Evolutionary conservation across 2,888 invertebrate genomes (phyloP).

Genomic region (Hypena proboscidalis): DNA sequence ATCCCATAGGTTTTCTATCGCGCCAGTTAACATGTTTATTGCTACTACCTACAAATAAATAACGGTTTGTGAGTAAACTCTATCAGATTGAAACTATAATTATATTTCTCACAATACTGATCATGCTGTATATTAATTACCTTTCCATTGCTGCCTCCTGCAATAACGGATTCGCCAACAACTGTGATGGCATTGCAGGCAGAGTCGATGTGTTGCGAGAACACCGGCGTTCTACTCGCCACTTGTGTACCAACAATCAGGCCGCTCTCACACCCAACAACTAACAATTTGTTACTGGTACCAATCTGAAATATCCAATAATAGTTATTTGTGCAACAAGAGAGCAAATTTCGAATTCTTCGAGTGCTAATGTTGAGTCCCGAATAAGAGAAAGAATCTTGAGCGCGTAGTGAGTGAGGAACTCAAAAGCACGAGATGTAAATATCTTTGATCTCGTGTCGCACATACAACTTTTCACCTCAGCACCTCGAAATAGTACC

Average conservation of each 20-base stretch:
- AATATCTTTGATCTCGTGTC: too few relatives aligned
- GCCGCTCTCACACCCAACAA: constrained; percentile 87
- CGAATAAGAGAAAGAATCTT: too few relatives aligned
- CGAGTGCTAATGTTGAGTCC: too few relatives aligned
- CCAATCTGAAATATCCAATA: constrained; percentile 74
- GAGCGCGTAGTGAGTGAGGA: too few relatives aligned
- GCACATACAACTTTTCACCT: too few relatives aligned
- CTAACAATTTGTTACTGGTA: constrained; percentile 86
- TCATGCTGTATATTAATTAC: constrained; percentile 58
- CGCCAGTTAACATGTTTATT: constrained; percentile 61
- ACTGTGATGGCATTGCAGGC: constrained; percentile 85
- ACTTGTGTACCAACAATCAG: constrained; percentile 83
- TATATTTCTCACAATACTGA: background rate
- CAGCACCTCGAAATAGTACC: too few relatives aligned
- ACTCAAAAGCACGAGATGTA: too few relatives aligned
- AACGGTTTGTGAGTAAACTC: too few relatives aligned
- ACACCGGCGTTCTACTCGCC: constrained; percentile 77
- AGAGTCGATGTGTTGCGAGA: constrained; percentile 66
- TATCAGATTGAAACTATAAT: too few relatives aligned
- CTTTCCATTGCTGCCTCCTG: constrained; percentile 87
- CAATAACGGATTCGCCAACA: constrained; percentile 74
- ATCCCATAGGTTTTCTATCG: constrained; percentile 66
- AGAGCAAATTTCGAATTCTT: too few relatives aligned
- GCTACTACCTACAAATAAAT: constrained; percentile 62
- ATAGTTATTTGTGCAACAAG: too few relatives aligned